These are phyloP conservation scores for Cenopis cana DNA, from an alignment of 2,888 invertebrate species.

Conservation along the genomic window DNA sequence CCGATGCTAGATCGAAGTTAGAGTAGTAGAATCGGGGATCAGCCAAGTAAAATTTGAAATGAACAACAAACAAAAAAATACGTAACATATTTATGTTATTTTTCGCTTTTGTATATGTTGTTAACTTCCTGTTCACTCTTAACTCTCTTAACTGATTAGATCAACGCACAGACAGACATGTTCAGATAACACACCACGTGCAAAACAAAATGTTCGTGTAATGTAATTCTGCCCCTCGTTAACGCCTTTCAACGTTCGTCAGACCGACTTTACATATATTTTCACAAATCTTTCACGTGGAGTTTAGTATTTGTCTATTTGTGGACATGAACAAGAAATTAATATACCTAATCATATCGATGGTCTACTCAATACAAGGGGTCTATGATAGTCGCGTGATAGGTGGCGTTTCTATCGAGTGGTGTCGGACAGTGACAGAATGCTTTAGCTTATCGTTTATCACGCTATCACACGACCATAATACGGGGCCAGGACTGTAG, in stretches of 20 bases:
- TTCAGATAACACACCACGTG: neutral
- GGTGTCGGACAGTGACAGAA: too few relatives aligned
- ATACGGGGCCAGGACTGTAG: too few relatives aligned
- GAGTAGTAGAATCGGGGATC: too few relatives aligned
- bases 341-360: neutral
- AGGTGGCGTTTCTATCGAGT: too few relatives aligned
- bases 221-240: neutral
- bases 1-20: too few relatives aligned
- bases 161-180: neutral
- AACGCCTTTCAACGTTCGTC: neutral
- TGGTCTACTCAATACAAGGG: too few relatives aligned
- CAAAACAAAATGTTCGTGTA: neutral
- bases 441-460: too few relatives aligned
- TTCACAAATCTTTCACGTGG: neutral
- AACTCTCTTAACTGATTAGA: neutral
- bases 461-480: too few relatives aligned
- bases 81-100: too few relatives aligned
- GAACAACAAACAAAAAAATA: too few relatives aligned
- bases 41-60: too few relatives aligned
- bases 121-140: neutral
- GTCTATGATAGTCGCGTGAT: too few relatives aligned
- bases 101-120: neutral
- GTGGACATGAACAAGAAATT: neutral
- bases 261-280: neutral
- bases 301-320: neutral